Evolutionary conservation across 2,888 invertebrate species (phyloP), one percentile per base, ranked within the genome.

Genomic region (Ashinkailepas kermadecensis): DNA sequence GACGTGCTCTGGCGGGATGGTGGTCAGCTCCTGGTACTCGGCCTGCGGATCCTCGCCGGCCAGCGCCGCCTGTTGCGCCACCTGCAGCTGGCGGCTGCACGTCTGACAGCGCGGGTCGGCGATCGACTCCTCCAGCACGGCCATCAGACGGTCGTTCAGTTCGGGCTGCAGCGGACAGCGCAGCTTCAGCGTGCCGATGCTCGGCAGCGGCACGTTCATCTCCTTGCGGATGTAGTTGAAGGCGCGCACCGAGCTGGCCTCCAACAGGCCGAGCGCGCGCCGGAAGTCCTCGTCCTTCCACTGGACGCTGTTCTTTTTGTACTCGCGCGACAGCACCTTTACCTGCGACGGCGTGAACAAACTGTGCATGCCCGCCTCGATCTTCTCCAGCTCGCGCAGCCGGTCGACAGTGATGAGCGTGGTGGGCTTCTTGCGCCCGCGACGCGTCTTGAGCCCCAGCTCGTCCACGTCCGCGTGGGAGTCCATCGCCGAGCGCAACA

Each of bases 321-420:
- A 74, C 23, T 74, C 74, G 21, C 74, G 74, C 54, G 74, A 54
- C 18, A 74, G 74, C 21, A 56, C 21, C n/a, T 74, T 74, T 21
- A 74, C 74, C 56, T 74, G 74, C 18, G 74, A 74, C 21, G 74
- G 74, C 21, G 74, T 74, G 74, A 74, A 74, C 54, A 74, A 56
- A 21, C 54, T 74, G 74, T 74, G 74, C 74, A 74, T 74, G 54
- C 74, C 74, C 18, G 74, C 74, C 74, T 74, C 74, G 74, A 74
- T 74, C 54, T 74, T 74, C 74, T 74, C 74, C 56, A 74, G 56
- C 74, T 74, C 74, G 6, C 74, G 54, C 54, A 74, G 74, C 54
- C 74, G 74, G 10, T 74, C 74, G 18, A 74, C 56, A 7, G 74
- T 18, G 21, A 74, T 56, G 18, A 74, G 54, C 18, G 74, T 56